A percentile compares a stretch with the other conserved stretches of the same genome.
Conservation (phyloP, 1,140 invertebrate species). For the Bradynema listronoti region DNA sequence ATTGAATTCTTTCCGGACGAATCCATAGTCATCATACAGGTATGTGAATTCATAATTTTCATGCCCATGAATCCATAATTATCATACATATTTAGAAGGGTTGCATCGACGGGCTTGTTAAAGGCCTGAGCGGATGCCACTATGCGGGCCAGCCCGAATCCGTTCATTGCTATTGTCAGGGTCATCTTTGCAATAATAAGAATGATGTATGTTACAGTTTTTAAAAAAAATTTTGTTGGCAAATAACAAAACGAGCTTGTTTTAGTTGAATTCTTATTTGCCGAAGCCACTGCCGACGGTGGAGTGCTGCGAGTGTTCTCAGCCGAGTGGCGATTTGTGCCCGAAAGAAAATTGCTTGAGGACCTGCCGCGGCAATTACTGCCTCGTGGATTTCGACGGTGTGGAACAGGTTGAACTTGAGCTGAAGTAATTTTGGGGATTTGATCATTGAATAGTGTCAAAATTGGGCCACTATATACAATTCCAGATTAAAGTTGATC, state of each 20-base stretch:
- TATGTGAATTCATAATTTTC: constrained; percentile 12
- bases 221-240: neutral
- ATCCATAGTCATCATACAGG: constrained; percentile 53
- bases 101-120: constrained; percentile 47
- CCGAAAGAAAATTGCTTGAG: constrained; percentile 39
- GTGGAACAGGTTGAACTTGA: constrained; percentile 55
- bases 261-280: constrained; percentile 49
- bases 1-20: constrained; percentile 51
- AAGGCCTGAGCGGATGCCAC: constrained; percentile 49
- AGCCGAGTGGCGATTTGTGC: constrained; percentile 49
- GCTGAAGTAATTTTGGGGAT: too few relatives aligned
- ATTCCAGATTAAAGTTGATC: too few relatives aligned
- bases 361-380: constrained; percentile 53
- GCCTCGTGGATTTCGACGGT: constrained; percentile 56
- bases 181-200: constrained; percentile 49
- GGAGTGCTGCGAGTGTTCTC: constrained; percentile 55
- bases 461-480: too few relatives aligned
- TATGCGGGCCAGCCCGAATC: constrained; percentile 56
- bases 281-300: constrained; percentile 44
- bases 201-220: constrained; percentile 38
- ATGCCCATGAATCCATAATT: constrained; percentile 5
- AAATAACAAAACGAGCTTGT: constrained; percentile 9
- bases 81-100: constrained; percentile 50
- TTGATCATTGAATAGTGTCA: too few relatives aligned
- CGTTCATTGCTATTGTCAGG: constrained; percentile 53